Evolutionary conservation across 2,797 vertebrate genomes (phyloP), one percentile per base, ranked within the genome.

Genomic region (Periophthalmus magnuspinnatus): DNA sequence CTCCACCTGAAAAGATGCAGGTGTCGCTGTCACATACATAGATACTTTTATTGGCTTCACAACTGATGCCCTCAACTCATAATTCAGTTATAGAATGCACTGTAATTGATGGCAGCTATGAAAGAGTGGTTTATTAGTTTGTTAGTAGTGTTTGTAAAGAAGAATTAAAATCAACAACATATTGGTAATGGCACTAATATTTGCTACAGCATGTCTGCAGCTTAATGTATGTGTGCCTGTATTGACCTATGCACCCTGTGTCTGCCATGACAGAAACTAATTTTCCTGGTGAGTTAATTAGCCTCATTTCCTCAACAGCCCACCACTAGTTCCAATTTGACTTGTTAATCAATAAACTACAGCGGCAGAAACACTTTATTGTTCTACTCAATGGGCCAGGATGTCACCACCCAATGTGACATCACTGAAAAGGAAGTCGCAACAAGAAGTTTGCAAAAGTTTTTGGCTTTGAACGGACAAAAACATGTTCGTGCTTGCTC

Each of bases 1-100:
- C 75, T 99, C 97, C 81, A 94, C 83, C 94, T 94, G 77, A 55
- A 16, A 71, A 75, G 10, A 65, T 0, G 3, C 59, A 3, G 59
- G 55, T 21, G 10, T 16, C 5, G 32, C 6, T n/a, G 32, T 59
- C 57, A 34, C 55, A n/a, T 36, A 17, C 19, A 57, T 16, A 17
- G 55, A 24, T 16, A 8, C 24, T 16, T 28, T 28, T 5, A 58
- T 2, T 32, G 14, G 22, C 24, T 54, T 28, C 13, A 41, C 21
- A 58, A 14, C 16, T 21, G 33, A 60, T 60, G 58, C 8, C 58
- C 58, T 36, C 14, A 33, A 32, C 28, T 14, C 16, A 7, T 33
- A 58, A 5, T 24, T 4, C 7, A 55, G 55, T 9, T 5, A 32
- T 19, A 58, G 28, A 33, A 58, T 8, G 57, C 16, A 19, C 32